Percentiles rank a stretch among this genome's conserved stretches.
Conservation (phyloP, 1,140 invertebrate species). For the Panulirus ornatus region DNA sequence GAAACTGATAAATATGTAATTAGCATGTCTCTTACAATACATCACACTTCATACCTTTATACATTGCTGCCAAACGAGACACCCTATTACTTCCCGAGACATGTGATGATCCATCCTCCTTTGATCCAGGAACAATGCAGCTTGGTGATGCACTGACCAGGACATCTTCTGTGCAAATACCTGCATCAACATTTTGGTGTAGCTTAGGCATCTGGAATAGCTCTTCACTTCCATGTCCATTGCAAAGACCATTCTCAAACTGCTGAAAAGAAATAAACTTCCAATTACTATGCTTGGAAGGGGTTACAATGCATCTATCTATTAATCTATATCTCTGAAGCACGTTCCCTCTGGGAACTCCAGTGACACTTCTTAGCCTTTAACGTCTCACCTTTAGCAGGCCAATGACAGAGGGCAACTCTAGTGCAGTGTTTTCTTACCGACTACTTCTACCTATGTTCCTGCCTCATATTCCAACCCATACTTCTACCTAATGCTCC, state of each 20-base stretch:
- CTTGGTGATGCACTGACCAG: background rate
- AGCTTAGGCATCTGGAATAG: constrained; percentile 16
- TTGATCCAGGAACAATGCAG: background rate
- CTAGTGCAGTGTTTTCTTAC: too few relatives aligned
- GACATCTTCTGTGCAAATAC: background rate
- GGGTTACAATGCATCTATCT: background rate
- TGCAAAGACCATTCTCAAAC: constrained; percentile 48
- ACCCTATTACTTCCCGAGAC: constrained; percentile 19
- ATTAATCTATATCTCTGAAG: too few relatives aligned
- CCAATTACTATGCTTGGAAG: background rate
- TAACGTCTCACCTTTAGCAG: too few relatives aligned
- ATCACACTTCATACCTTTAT: constrained; percentile 12
- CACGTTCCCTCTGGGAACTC: too few relatives aligned
- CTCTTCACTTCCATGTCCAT: constrained; percentile 26
- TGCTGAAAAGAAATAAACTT: background rate
- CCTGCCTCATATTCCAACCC: too few relatives aligned
- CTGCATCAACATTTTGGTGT: background rate
- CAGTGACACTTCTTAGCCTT: too few relatives aligned
- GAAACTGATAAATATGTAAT: too few relatives aligned
- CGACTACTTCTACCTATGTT: too few relatives aligned
- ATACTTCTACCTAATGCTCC: too few relatives aligned
- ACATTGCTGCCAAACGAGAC: constrained; percentile 45
- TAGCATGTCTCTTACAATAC: background rate
- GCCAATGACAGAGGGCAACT: too few relatives aligned
- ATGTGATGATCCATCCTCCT: background rate